phyloP scores from a whole-genome alignment of 2,888 invertebrate species.

The Drosophila nr. perissopoda region DNA sequence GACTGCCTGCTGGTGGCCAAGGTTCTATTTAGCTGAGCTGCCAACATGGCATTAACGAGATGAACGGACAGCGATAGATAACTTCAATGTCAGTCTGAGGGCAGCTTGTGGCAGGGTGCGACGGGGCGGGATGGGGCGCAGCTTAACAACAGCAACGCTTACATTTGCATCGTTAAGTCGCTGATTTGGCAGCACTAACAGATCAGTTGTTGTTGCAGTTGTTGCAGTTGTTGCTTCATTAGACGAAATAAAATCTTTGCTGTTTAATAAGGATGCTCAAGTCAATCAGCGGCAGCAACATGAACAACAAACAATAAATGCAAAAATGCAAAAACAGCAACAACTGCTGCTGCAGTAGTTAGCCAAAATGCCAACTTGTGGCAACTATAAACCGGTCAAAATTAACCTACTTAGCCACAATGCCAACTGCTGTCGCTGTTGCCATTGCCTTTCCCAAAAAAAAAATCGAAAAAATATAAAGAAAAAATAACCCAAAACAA shows the following conservation, averaged over 20 bases:
- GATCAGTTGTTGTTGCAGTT: slow-evolving; percentile 30
- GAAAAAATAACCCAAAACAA: slow-evolving; percentile 40
- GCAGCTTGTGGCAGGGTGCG: neutral
- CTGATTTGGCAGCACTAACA: slow-evolving; percentile 45
- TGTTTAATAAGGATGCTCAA: slow-evolving; percentile 68
- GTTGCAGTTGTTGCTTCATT: slow-evolving; percentile 69
- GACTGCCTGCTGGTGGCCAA: slow-evolving; percentile 49
- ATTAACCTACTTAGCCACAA: slow-evolving; percentile 78
- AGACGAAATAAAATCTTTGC: slow-evolving; percentile 50
- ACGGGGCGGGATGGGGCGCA: slow-evolving; percentile 3
- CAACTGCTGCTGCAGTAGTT: slow-evolving; percentile 42
- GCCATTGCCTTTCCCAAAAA: slow-evolving; percentile 30
- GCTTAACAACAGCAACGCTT: slow-evolving; percentile 31
- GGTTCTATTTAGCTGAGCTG: slow-evolving; percentile 23
- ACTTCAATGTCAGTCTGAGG: slow-evolving; percentile 53
- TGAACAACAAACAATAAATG: slow-evolving; percentile 19
- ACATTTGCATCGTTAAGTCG: slow-evolving; percentile 67
- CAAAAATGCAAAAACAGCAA: slow-evolving; percentile 38
- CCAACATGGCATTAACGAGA: slow-evolving; percentile 53
- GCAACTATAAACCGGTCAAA: slow-evolving; percentile 79
- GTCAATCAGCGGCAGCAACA: slow-evolving; percentile 63
- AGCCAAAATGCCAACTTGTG: slow-evolving; percentile 61
- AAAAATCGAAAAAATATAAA: slow-evolving; percentile 8
- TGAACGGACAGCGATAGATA: slow-evolving; percentile 52
- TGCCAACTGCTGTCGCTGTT: slow-evolving; percentile 53